Evolutionary conservation across 2,888 invertebrate species (phyloP).

Genomic region (Hypomecis atomaria): DNA sequence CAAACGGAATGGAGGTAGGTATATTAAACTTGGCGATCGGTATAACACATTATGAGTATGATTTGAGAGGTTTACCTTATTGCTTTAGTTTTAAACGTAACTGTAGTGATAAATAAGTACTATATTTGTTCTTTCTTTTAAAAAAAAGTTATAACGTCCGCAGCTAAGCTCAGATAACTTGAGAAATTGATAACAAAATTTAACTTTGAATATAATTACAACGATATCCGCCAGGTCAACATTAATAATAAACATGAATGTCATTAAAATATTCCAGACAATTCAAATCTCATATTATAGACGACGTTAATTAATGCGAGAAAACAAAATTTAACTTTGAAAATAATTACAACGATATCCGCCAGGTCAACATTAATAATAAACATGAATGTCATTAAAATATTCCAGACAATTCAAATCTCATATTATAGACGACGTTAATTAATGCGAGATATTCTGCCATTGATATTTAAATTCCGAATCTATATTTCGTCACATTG

Average conservation of each 20-base stretch:
- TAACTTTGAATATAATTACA: background rate
- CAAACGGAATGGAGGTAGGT: no score
- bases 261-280: constrained; percentile 10
- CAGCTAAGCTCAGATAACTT: no score
- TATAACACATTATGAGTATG: no score
- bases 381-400: constrained; percentile 1
- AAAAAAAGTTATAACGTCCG: no score
- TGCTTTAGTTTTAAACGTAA: no score
- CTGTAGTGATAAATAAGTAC: no score
- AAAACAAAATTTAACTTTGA: background rate
- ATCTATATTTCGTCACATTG: constrained; percentile 3
- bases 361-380: background rate
- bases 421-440: constrained; percentile 23
- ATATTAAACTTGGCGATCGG: no score
- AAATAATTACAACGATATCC: background rate
- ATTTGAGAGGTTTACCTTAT: no score
- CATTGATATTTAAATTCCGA: constrained; percentile 10
- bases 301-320: constrained; percentile 36
- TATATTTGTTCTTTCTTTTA: no score
- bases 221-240: background rate
- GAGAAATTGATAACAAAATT: no score
- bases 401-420: constrained; percentile 8
- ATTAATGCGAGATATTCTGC: constrained; percentile 32
- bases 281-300: constrained; percentile 1
- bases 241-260: background rate